Base-by-base conservation (phyloP, 2,888 invertebrate genomes). In the Atethmia centrago region DNA sequence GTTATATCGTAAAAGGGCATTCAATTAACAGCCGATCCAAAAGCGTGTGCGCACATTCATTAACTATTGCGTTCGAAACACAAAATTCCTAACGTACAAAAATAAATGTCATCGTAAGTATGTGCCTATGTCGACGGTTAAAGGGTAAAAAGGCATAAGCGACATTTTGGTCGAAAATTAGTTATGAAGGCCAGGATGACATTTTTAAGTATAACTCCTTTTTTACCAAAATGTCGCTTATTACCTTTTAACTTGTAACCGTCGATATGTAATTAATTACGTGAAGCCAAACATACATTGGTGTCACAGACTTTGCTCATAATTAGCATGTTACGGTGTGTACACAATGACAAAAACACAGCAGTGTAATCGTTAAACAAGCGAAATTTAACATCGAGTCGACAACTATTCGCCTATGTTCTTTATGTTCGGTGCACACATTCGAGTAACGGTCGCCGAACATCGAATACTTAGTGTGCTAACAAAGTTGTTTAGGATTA, bases 271-370 rank as follows among this genome's bases (percentile, higher is more conserved):
- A 85, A 88, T 89, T 86, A 86, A 90, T 89, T 87, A 88, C 83
- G 83, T 76, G 83, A 75, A 79, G 73, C 76, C 77, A 88, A 85
- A 88, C 85, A 87, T 53, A 80, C 78, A 87, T 82, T 84, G 82
- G 77, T 87, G 87, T 84, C 82, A 83, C 88, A 92, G 90, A 92
- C 91, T 91, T 90, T 88, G 91, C 87, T 87, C 88, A 88, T 91
- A 90, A 92, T 92, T 91, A 92, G 87, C 91, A 91, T 90, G 87
- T 89, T 84, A 88, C 85, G 83, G 85, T 84, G 79, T 86, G 85
- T 88, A 88, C 86, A 89, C 87, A 87, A 82, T 80, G 87, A 88
- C 87, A 88, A 84, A 87, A 87, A 89, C 86, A 90, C 81, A 84
- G 79, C 87, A 88, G 76, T 86, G 84, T 85, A 85, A 86, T 88